Base-by-base conservation (phyloP, 2,888 invertebrate species). In the Drosophila pegasa region DNA sequence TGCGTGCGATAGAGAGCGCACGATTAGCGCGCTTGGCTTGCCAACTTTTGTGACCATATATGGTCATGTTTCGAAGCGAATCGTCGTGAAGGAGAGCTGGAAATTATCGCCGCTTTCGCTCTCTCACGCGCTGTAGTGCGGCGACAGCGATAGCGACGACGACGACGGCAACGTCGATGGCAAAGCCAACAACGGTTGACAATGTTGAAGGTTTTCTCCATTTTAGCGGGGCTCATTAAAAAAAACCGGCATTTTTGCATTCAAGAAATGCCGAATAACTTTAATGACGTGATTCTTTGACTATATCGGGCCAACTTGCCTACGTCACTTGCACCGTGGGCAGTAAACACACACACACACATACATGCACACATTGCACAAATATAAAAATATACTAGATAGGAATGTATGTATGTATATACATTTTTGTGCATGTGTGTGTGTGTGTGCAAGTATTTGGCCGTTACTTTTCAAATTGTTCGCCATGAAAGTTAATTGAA, bases 1-100 rank as follows among this genome's bases (percentile, higher is more conserved):
- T 67, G 81, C 63, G 83, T 83, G 75, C 65, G 83, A 88, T 31
- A 83, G 75, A 75, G 89, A 78, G 73, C 65, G 77, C 79, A 71
- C 58, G 67, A 74, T 40, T 57, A 68, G 66, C 57, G 57, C 57
- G 69, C 71, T 78, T 78, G 59, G 64, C 45, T 75, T 79, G 78
- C 90, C 86, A 90, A 79, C 77, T 91, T 91, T 91, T 90, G 90
- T 92, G 91, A 90, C 91, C 91, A 91, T 91, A 91, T 91, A 91
- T 91, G 91, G 91, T 89, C 90, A 91, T 91, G 90, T 91, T 91
- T 92, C 71, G 76, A 76, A 75, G 81, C 87, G 77, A 82, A 68
- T 77, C 74, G 75, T 69, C 60, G 78, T 50, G 45, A 63, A 33
- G 64, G 64, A 75, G 80, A 75, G 71, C 38, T 69, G 68, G 56